A percentile compares a stretch with the other conserved stretches of the same genome.
phyloP scores from a whole-genome alignment of 2,113 vertebrate species.

The Notechis scutatus region DNA sequence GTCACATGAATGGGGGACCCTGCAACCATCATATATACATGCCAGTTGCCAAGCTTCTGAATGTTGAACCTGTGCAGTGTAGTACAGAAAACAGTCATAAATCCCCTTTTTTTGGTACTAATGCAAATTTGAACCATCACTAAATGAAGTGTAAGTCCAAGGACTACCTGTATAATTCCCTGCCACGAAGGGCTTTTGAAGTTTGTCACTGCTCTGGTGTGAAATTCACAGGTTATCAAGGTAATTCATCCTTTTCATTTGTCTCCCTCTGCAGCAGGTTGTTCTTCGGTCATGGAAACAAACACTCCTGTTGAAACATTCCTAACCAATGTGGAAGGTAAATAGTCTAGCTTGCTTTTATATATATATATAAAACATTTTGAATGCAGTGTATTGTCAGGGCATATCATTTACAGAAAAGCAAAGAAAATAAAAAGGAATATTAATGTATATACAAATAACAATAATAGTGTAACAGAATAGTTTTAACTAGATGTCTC shows the following conservation, averaged over 20 bases:
- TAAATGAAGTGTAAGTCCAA: neutral
- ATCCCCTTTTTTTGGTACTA: too few relatives aligned
- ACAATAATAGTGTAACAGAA: too few relatives aligned
- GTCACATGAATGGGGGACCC: too few relatives aligned
- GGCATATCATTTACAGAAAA: too few relatives aligned
- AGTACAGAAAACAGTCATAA: neutral
- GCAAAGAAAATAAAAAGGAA: too few relatives aligned
- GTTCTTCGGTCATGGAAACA: conserved; percentile 22
- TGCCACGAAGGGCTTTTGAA: neutral
- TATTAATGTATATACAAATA: too few relatives aligned
- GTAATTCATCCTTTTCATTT: conserved; percentile 19
- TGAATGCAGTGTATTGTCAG: too few relatives aligned
- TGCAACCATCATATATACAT: neutral
- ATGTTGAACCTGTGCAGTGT: neutral
- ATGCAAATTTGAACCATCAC: neutral
- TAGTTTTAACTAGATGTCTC: too few relatives aligned
- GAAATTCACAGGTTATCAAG: neutral
- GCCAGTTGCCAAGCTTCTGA: neutral
- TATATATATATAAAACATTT: too few relatives aligned
- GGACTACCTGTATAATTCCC: neutral
- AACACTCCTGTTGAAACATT: conserved; percentile 19
- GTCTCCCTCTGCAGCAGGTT: conserved; percentile 42
- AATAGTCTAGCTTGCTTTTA: neutral
- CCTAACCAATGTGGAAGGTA: conserved; percentile 59
- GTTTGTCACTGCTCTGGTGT: neutral